Evolutionary conservation across 1,140 invertebrate species (phyloP).

Genomic region (Eupeodes corollae): DNA sequence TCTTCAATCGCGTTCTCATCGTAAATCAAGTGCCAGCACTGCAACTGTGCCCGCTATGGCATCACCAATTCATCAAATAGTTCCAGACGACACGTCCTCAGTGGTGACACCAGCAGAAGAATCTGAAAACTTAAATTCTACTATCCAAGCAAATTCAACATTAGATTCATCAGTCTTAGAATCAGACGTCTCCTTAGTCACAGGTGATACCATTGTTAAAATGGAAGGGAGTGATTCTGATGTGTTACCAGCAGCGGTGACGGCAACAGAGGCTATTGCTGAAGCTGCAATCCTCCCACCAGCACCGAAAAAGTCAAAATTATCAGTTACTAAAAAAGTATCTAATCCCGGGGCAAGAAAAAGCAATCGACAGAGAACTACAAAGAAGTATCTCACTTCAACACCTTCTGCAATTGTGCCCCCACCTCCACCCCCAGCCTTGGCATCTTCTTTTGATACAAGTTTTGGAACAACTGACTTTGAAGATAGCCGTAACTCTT

Average conservation of each 20-base stretch:
- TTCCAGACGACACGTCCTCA: background rate
- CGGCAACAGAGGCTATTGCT: background rate
- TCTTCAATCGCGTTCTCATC: slow-evolving; percentile 19
- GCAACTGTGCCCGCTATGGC: background rate
- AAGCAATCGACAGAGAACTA: slow-evolving; percentile 28
- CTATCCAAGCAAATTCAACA: background rate
- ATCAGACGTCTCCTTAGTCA: background rate
- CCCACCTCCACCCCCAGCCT: background rate
- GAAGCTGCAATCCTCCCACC: background rate
- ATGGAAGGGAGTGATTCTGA: background rate
- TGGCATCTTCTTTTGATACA: background rate
- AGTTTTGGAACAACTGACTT: slow-evolving; percentile 5
- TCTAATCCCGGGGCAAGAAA: slow-evolving; percentile 19
- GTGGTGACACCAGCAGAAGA: background rate
- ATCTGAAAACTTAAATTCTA: slow-evolving; percentile 7
- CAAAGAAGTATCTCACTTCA: slow-evolving; percentile 15
- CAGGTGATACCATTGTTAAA: slow-evolving; percentile 2
- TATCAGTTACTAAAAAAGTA: slow-evolving; percentile 17
- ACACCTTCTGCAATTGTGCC: slow-evolving; percentile 1
- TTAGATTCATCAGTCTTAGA: background rate
- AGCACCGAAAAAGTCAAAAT: slow-evolving; percentile 9
- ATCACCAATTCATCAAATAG: background rate
- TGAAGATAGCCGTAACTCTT: slow-evolving; percentile 18
- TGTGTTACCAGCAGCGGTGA: background rate
- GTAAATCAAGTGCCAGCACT: background rate